Evolutionary conservation across 2,888 invertebrate species (phyloP), one percentile per base, ranked within the genome.

Genomic region (Lithophane leautieri): DNA sequence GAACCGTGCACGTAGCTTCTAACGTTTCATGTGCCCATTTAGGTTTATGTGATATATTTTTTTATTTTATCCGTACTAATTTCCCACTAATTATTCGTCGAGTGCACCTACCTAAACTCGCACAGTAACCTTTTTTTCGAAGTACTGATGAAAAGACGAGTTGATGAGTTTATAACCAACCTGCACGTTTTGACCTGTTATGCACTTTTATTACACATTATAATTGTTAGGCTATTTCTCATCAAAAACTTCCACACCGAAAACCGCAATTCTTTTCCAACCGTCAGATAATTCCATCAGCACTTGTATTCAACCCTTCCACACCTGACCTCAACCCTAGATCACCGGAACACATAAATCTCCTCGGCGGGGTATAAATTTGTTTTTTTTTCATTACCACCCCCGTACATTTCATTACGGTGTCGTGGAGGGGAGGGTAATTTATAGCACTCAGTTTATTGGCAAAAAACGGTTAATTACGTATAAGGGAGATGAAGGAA

Each of bases 311-410:
- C 61, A 85, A 82, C 81, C 70, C 73, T 83, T 79, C 68, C 68
- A 61, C 70, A 62, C 78, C 60, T 63, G 73, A 73, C 81, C 81
- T 67, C 73, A 66, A 58, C 69, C 86, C 76, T 73, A 81, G 79
- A 86, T 88, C 88, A 83, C 86, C 82, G 88, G 84, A 73, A 79
- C 52, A 62, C 81, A 87, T 87, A 88, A 87, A 87, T 87, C 88
- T 79, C 68, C 47, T 25, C 70, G 50, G 66, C 76, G 70, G 76
- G 72, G 82, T 73, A 88, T 87, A 88, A 86, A 87, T 87, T 87
- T 82, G 87, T 84, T 87, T 87, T 88, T 86, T 87, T 88, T 88
- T 87, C 81, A 84, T 86, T 84, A 84, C 76, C 85, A 79, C 63
- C 74, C 71, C 73, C 86, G 85, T 76, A 86, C 86, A 86, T 87